Conservation (phyloP, 2,797 vertebrate genomes). For the Pygocentrus nattereri region DNA sequence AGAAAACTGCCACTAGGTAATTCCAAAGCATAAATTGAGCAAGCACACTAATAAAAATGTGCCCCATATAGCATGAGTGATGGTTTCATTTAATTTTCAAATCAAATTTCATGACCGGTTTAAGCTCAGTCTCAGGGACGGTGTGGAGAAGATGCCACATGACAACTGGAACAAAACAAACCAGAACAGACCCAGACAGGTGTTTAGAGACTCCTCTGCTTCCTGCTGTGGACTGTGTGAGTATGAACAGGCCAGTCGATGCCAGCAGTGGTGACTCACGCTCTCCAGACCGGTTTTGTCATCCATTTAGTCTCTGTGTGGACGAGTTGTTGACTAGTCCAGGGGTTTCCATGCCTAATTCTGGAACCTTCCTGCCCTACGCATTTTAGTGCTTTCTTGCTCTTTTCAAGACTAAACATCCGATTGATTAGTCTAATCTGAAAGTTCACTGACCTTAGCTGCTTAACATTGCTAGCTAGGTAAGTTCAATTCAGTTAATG, state of each 20-base stretch:
- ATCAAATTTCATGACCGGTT: constrained; percentile 66
- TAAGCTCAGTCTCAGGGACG: constrained; percentile 40
- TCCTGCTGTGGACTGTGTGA: constrained; percentile 64
- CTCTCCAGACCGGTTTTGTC: constrained; percentile 41
- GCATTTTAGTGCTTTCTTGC: too few species aligned
- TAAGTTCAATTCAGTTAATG: too few species aligned
- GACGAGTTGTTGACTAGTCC: neutral
- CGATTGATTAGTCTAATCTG: neutral
- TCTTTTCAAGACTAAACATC: neutral
- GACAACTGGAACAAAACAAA: constrained; percentile 60
- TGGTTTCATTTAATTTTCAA: constrained; percentile 62
- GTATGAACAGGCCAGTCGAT: constrained; percentile 54
- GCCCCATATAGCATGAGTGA: constrained; percentile 42
- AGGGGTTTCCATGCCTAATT: neutral
- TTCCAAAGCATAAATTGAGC: constrained; percentile 60
- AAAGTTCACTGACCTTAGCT: too few species aligned
- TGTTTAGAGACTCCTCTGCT: constrained; percentile 45
- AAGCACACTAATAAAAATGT: constrained; percentile 46
- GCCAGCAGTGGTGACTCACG: neutral
- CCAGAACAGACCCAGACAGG: constrained; percentile 43
- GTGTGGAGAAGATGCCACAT: constrained; percentile 52
- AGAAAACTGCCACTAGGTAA: constrained; percentile 49
- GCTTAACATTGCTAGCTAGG: too few species aligned
- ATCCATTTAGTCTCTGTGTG: constrained; percentile 26
- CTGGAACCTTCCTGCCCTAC: neutral